Evolutionary conservation across 2,888 invertebrate genomes (phyloP).

Genomic region (Polia nebulosa): DNA sequence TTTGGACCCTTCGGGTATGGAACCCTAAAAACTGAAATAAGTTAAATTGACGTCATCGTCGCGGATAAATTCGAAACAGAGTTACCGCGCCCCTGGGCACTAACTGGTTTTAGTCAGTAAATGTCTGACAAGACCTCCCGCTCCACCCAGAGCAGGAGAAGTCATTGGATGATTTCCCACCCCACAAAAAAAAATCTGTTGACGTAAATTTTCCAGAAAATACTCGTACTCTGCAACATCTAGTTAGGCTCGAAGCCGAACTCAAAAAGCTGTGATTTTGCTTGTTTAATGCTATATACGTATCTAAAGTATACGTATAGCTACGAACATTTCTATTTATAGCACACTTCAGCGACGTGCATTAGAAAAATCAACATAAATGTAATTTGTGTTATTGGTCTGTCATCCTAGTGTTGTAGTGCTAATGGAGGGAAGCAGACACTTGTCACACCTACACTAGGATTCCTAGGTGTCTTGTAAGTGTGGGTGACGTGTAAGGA

Average conservation of each 20-base stretch:
- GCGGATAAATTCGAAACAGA: too few relatives aligned
- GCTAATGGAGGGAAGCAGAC: slow-evolving; percentile 47
- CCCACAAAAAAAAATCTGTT: too few relatives aligned
- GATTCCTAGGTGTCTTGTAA: slow-evolving; percentile 37
- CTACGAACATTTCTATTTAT: slow-evolving; percentile 33
- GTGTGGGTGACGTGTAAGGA: neutral
- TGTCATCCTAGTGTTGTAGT: slow-evolving; percentile 9
- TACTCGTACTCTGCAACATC: too few relatives aligned
- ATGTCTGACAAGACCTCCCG: too few relatives aligned
- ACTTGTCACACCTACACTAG: slow-evolving; percentile 49
- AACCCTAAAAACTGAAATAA: too few relatives aligned
- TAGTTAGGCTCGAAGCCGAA: neutral
- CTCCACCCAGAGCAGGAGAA: neutral
- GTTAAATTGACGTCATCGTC: too few relatives aligned
- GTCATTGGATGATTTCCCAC: neutral
- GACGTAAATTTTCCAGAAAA: too few relatives aligned
- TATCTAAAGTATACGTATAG: neutral
- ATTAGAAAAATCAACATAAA: slow-evolving; percentile 51
- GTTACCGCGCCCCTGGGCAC: too few relatives aligned
- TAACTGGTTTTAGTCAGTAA: too few relatives aligned
- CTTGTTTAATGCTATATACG: too few relatives aligned
- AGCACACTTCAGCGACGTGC: slow-evolving; percentile 13
- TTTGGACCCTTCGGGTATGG: too few relatives aligned
- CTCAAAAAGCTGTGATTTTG: too few relatives aligned
- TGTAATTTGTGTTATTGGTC: slow-evolving; percentile 25